These are phyloP conservation scores for Spisula subtruncata DNA, from an alignment of 2,888 invertebrate genomes.

Conservation along the genomic window DNA sequence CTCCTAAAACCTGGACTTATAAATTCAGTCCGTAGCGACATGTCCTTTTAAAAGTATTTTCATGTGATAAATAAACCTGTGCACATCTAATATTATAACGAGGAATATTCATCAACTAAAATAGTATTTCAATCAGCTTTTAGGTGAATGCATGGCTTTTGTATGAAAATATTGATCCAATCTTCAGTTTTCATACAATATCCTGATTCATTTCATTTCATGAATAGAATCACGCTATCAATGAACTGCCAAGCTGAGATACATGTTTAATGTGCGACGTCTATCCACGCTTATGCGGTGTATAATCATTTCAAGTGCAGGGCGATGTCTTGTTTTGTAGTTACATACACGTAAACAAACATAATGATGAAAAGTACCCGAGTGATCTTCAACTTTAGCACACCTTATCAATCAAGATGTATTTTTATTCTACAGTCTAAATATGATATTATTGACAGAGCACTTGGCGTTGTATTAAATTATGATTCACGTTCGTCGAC, in stretches of 20 bases:
- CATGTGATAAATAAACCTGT: background rate
- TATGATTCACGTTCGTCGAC: too few relatives aligned
- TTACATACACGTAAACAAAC: background rate
- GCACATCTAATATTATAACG: background rate
- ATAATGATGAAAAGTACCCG: background rate
- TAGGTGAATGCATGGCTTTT: slow-evolving; percentile 24
- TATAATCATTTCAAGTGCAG: background rate
- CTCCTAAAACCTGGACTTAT: background rate
- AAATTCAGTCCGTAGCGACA: background rate
- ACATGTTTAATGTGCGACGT: slow-evolving; percentile 7
- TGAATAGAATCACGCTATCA: background rate
- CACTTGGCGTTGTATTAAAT: background rate
- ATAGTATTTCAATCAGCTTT: slow-evolving; percentile 40
- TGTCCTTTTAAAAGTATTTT: background rate
- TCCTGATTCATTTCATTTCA: background rate
- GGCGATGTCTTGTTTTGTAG: slow-evolving; percentile 16
- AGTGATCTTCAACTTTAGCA: background rate
- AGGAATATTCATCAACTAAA: slow-evolving; percentile 20
- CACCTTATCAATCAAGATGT: background rate
- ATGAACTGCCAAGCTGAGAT: background rate
- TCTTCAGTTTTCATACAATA: slow-evolving; percentile 1
- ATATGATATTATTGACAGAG: slow-evolving; percentile 36
- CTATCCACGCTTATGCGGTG: background rate
- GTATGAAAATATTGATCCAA: slow-evolving; percentile 35
- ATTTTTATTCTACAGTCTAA: background rate